phyloP scores from a whole-genome alignment of 2,888 invertebrate genomes.

The Pomacea canaliculata region DNA sequence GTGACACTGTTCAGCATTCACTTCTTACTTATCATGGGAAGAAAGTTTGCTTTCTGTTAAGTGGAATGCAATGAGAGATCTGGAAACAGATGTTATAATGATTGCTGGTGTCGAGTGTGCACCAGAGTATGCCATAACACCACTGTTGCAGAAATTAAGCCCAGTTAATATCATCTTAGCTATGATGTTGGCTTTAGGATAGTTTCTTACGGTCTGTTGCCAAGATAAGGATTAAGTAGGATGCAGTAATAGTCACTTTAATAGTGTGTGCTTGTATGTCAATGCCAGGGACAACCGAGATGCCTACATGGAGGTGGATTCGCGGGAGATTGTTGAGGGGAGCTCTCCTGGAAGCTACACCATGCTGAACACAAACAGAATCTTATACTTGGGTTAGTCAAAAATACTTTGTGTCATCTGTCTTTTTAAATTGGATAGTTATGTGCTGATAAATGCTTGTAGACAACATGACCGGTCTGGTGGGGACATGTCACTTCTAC shows the following conservation, averaged over 20 bases:
- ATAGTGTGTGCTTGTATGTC: neutral
- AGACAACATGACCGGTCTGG: neutral
- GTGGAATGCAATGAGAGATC: too few relatives aligned
- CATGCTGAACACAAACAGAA: slow-evolving; percentile 87
- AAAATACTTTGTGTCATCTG: neutral
- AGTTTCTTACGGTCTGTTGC: too few relatives aligned
- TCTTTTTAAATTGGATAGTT: neutral
- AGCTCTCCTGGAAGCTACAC: slow-evolving; percentile 87
- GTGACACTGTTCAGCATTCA: too few relatives aligned
- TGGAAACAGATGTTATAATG: too few relatives aligned
- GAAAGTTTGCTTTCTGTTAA: too few relatives aligned
- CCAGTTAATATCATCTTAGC: too few relatives aligned
- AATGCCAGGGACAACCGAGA: slow-evolving; percentile 80
- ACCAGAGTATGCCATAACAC: too few relatives aligned
- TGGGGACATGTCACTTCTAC: neutral
- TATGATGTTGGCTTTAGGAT: too few relatives aligned
- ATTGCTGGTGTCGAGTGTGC: too few relatives aligned
- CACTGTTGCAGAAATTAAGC: too few relatives aligned
- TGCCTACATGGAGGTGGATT: slow-evolving; percentile 90
- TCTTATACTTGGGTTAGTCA: slow-evolving; percentile 85
- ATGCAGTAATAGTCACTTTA: neutral
- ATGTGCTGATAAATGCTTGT: neutral
- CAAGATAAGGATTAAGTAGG: too few relatives aligned
- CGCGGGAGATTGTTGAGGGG: slow-evolving; percentile 83
- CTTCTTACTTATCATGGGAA: too few relatives aligned